A percentile compares a stretch with the other conserved stretches of the same genome.
Conservation (phyloP, 2,797 vertebrate species). For the Crocidura indochinensis region DNA sequence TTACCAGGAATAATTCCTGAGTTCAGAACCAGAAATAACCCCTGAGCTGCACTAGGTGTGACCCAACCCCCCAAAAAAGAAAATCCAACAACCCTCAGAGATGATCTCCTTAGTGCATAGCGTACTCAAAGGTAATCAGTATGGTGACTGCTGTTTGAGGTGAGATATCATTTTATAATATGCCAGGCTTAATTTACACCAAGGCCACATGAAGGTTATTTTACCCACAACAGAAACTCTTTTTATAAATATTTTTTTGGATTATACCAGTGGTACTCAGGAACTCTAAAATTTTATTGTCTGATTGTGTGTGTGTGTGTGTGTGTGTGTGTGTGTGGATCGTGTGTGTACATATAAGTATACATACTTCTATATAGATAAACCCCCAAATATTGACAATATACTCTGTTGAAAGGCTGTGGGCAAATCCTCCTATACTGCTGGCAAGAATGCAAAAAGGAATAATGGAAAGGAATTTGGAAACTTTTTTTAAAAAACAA, state of each 20-base stretch:
- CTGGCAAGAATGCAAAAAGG: conserved; percentile 18
- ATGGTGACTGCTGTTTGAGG: background rate
- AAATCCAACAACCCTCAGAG: too few relatives aligned
- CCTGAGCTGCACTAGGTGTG: too few relatives aligned
- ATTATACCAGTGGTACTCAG: too few relatives aligned
- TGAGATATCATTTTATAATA: conserved; percentile 3
- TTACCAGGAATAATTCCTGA: too few relatives aligned
- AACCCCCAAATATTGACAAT: conserved; percentile 46
- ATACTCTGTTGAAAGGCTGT: background rate
- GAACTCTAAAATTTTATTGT: too few relatives aligned
- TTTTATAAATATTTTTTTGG: background rate
- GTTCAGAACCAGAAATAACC: too few relatives aligned
- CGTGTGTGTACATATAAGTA: too few relatives aligned
- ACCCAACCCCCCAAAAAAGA: too few relatives aligned
- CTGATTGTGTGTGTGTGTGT: too few relatives aligned
- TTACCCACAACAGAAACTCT: background rate
- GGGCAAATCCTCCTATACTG: background rate
- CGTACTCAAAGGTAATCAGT: background rate
- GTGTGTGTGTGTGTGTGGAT: too few relatives aligned
- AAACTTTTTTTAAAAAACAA: background rate
- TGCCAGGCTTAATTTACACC: background rate
- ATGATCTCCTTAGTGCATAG: background rate
- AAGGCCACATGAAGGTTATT: background rate
- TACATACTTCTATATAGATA: background rate
- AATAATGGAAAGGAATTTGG: background rate